Percentiles rank a stretch among this genome's conserved stretches.
These are phyloP conservation scores for Hirundo rustica DNA, from an alignment of 2,797 vertebrate genomes.

Conservation along the genomic window DNA sequence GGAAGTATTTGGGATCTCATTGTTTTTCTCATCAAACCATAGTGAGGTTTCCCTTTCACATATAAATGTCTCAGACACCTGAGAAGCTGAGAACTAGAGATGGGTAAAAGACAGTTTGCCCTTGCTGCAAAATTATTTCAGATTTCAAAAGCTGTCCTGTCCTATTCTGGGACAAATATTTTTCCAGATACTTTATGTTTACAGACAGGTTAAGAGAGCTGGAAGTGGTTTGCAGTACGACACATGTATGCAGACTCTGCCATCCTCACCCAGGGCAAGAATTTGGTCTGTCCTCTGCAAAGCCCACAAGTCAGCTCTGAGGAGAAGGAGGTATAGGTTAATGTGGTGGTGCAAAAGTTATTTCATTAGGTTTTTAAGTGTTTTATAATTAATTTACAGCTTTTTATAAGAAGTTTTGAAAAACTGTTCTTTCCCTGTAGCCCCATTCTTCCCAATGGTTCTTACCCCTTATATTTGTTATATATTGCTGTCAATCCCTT, in stretches of 20 bases:
- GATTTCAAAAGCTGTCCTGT: not conserved
- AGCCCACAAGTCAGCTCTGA: not conserved
- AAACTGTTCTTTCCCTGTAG: too few species aligned
- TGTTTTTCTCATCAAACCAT: not conserved
- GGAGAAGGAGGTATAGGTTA: not conserved
- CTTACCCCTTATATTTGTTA: too few species aligned
- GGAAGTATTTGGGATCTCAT: not conserved
- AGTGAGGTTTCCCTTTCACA: not conserved
- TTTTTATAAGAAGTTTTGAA: too few species aligned
- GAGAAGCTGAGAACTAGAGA: not conserved
- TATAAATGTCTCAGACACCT: not conserved
- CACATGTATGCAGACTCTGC: not conserved
- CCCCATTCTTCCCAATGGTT: too few species aligned
- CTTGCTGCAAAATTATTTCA: not conserved
- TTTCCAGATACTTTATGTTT: not conserved
- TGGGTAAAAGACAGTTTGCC: not conserved
- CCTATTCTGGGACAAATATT: not conserved
- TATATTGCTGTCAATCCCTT: too few species aligned
- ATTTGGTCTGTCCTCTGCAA: not conserved
- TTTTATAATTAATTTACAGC: too few species aligned
- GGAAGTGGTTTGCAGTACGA: rapidly evolving
- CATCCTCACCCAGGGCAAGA: not conserved
- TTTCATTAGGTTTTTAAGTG: too few species aligned
- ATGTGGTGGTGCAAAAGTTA: not conserved
- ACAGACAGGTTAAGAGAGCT: not conserved